Evolutionary conservation across 2,888 invertebrate species (phyloP).

Genomic region (Sarcophaga variegata): DNA sequence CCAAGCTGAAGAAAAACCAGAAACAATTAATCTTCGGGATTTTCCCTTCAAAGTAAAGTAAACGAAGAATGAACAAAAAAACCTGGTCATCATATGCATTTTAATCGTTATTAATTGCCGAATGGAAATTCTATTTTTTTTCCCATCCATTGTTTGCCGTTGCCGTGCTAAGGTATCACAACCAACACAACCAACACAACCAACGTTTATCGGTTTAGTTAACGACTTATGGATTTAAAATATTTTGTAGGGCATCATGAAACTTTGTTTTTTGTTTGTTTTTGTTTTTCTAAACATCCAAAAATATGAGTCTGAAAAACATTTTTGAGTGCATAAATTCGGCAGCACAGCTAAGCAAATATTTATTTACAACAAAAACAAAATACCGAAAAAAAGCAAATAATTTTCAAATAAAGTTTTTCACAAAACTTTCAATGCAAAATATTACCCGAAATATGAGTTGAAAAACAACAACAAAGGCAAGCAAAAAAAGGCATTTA

Average conservation of each 20-base stretch:
- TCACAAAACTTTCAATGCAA: constrained; percentile 27
- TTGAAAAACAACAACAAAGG: constrained; percentile 6
- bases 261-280: neutral
- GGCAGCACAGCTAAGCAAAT: constrained; percentile 8
- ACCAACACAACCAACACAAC: neutral
- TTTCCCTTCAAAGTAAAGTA: constrained; percentile 5
- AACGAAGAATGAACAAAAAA: neutral
- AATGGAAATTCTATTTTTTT: constrained; percentile 25
- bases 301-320: neutral
- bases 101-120: constrained; percentile 64
- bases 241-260: neutral
- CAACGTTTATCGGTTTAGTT: neutral
- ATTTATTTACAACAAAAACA: constrained; percentile 18
- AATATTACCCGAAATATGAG: constrained; percentile 23
- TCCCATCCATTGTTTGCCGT: neutral
- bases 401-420: constrained; percentile 47
- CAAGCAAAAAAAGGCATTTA: constrained; percentile 20
- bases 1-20: constrained; percentile 6
- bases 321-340: neutral
- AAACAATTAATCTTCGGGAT: constrained; percentile 65
- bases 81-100: constrained; percentile 56
- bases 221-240: too few relatives aligned
- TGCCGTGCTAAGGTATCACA: neutral
- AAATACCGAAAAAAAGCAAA: neutral
- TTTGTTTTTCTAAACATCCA: neutral